phyloP scores from a whole-genome alignment of 2,797 vertebrate genomes.

The Pipistrellus kuhlii region DNA sequence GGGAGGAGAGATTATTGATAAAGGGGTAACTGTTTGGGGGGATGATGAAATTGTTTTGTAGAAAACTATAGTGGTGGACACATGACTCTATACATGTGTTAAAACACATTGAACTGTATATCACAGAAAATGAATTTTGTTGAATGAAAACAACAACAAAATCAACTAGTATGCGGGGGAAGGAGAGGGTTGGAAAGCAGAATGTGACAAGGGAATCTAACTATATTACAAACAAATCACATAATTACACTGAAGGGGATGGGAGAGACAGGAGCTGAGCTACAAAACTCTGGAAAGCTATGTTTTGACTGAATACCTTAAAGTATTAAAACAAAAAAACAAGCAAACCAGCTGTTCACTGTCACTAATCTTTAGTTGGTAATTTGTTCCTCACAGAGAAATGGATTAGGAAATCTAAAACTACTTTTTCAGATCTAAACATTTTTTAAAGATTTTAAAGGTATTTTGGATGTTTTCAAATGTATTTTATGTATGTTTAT shows the following conservation, averaged over 20 bases:
- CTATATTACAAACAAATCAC: background rate
- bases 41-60: background rate
- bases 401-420: background rate
- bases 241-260: background rate
- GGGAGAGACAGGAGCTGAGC: background rate
- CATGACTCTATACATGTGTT: background rate
- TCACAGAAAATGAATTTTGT: background rate
- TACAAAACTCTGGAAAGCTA: background rate
- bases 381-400: background rate
- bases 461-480: too few relatives aligned
- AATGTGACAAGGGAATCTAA: background rate
- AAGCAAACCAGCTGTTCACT: background rate
- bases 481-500: background rate
- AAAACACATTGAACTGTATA: background rate
- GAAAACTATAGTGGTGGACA: background rate
- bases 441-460: background rate
- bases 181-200: background rate
- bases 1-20: background rate
- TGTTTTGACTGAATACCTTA: background rate
- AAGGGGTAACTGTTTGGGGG: background rate
- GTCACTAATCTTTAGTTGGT: background rate
- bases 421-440: background rate
- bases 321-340: background rate
- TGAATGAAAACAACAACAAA: conserved; percentile 10
- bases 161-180: background rate